Evolutionary conservation across 2,113 vertebrate genomes (phyloP).

Genomic region (Nerophis ophidion): DNA sequence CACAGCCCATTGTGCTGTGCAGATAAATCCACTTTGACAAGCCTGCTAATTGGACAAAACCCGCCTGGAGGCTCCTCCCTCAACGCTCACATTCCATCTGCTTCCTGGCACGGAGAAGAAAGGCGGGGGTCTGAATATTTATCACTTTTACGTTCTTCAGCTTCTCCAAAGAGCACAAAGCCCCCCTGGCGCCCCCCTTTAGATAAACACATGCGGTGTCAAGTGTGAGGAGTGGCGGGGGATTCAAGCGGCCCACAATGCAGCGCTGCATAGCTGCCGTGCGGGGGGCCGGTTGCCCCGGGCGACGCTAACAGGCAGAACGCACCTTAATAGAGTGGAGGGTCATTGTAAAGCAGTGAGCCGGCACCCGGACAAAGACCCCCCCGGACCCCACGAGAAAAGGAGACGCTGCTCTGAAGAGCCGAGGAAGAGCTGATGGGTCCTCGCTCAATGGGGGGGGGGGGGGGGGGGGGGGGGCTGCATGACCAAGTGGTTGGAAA

Average conservation of each 20-base stretch:
- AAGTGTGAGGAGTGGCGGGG: constrained; percentile 87
- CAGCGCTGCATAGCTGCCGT: constrained; percentile 90
- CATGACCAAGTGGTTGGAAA: constrained; percentile 58
- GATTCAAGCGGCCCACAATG: constrained; percentile 86
- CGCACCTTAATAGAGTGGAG: constrained; percentile 99
- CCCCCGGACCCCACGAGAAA: constrained; percentile 74
- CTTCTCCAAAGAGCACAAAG: constrained; percentile 79
- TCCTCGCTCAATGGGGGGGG: constrained; percentile 64
- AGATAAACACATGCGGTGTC: constrained; percentile 99
- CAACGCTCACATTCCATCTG: constrained; percentile 83
- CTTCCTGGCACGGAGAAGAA: constrained; percentile 67
- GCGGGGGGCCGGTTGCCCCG: constrained; percentile 94
- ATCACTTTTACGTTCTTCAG: constrained; percentile 72
- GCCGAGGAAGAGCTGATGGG: constrained; percentile 77
- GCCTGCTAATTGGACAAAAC: constrained; percentile 98
- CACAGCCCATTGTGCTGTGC: constrained; percentile 65
- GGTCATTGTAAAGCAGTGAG: constrained; percentile 99
- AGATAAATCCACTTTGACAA: constrained; percentile 99
- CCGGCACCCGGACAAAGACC: constrained; percentile 83
- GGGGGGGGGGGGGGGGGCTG: constrained; percentile 27
- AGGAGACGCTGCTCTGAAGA: constrained; percentile 77
- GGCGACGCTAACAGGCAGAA: constrained; percentile 99
- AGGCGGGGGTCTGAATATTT: constrained; percentile 82
- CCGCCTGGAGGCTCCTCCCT: constrained; percentile 79
- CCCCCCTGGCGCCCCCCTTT: constrained; percentile 76